Base-by-base conservation (phyloP, 2,888 invertebrate genomes). In the Scaptomyza polygonia region DNA sequence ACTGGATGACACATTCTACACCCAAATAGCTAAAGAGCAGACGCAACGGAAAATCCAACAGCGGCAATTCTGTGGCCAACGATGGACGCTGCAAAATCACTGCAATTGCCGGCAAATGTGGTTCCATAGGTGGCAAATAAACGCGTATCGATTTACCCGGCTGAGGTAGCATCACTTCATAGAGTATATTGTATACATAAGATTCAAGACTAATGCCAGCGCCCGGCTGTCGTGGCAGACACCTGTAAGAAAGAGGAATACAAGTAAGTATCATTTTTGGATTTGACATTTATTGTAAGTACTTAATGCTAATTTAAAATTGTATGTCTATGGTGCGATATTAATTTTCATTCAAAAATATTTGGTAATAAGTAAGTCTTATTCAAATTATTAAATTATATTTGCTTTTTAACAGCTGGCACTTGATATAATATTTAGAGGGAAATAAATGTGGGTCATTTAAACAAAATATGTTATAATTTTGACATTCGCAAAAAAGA, bases 111-210 rank as follows among this genome's bases (percentile, higher is more conserved):
- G 95, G 93, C 77, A 95, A 92, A 88, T 95, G 94, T 65, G 95
- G 94, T 91, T 95, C 95, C 40, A 94, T 92, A 29, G 95, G 95
- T 53, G 95, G 95, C 86, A 95, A 93, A 92, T 95, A 94, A 83
- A 96, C 92, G 88, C 95, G 93, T 92, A 98, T 93, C 68, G 97
- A 97, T 90, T 97, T 96, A 12, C 98, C 98, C 1, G 97, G 95
- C 57, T 96, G 94, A 42, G 99, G 99, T 81, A 98, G 93, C 88
- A 96, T 96, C 61, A 99, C 97, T 93, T 99, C 98, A 92, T 98
- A 97, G 52, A 99, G 93, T 76, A 99, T 93, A 93, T 98, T 98
- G 92, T 97, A 98, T 9, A 99, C 97, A 92, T 97, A 98, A 66
- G 97, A 97, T 92, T 99, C 99, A 59, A 98, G 93, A 81, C 97